phyloP scores from a whole-genome alignment of 1,140 invertebrate species.

The Aporrectodea caliginosa region DNA sequence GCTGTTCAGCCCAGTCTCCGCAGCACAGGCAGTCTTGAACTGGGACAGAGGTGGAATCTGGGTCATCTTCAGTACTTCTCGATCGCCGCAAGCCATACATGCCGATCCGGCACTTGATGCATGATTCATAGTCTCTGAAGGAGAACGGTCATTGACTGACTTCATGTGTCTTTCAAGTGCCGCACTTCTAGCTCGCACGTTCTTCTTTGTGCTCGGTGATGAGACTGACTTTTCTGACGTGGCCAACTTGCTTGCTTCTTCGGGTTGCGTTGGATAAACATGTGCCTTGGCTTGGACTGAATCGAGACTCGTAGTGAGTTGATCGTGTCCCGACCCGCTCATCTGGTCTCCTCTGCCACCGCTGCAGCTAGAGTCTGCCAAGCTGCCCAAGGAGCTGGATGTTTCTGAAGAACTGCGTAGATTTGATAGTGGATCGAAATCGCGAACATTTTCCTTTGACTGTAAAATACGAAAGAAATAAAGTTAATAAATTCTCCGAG shows the following conservation, averaged over 20 bases:
- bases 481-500: no score
- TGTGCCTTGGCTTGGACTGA: neutral
- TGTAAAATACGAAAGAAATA: no score
- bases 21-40: no score
- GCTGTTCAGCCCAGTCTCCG: no score
- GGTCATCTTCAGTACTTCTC: no score
- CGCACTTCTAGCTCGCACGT: neutral
- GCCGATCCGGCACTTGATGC: no score
- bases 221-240: neutral
- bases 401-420: neutral
- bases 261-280: neutral
- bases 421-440: neutral
- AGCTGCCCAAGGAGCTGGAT: neutral
- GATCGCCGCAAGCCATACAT: no score
- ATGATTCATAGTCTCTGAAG: no score
- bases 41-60: no score
- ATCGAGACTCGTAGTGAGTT: neutral
- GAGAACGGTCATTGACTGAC: no score
- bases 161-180: neutral
- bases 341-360: neutral
- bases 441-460: neutral
- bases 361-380: neutral
- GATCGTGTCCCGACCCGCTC: neutral
- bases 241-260: neutral
- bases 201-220: neutral